Evolutionary conservation across 92 coral and sea anemone genomes (phyloP).

Genomic region (Zoanthus gigantus): DNA sequence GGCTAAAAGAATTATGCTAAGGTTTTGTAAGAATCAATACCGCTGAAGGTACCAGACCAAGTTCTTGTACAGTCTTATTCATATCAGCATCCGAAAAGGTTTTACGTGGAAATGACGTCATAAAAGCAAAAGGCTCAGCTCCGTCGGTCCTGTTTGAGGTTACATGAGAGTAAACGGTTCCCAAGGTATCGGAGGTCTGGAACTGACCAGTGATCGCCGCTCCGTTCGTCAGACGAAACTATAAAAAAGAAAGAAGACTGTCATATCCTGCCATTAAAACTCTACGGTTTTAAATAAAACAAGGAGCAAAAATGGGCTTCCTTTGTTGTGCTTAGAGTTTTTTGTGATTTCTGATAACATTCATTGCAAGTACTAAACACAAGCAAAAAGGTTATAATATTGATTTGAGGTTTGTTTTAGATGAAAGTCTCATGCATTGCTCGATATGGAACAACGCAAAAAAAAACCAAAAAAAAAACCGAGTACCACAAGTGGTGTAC

Average conservation of each 20-base stretch:
- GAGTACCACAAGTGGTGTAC: too few species aligned
- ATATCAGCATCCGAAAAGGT: slow-evolving; percentile 86
- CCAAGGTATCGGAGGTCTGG: slow-evolving; percentile 85
- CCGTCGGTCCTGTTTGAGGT: slow-evolving; percentile 90
- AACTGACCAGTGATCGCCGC: slow-evolving; percentile 84
- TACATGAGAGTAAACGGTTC: slow-evolving; percentile 75
- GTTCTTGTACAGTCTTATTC: slow-evolving; percentile 83
- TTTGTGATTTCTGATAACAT: too few species aligned
- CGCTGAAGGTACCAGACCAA: slow-evolving; percentile 93
- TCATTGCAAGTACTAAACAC: too few species aligned
- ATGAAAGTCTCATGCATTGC: too few species aligned
- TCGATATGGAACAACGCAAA: too few species aligned
- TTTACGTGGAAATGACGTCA: slow-evolving; percentile 96
- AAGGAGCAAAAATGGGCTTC: too few species aligned
- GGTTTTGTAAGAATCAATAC: slow-evolving; percentile 87
- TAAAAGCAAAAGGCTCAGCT: slow-evolving; percentile 80
- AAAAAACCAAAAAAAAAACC: too few species aligned
- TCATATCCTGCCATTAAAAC: too few species aligned
- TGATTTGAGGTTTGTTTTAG: too few species aligned
- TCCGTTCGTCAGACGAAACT: slow-evolving; percentile 97
- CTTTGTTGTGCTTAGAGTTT: too few species aligned
- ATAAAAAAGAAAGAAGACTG: background rate
- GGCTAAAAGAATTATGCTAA: slow-evolving; percentile 12
- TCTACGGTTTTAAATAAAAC: too few species aligned
- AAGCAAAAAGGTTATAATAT: too few species aligned